Percentiles rank a stretch among this genome's conserved stretches.
Conservation (phyloP, 1,140 invertebrate genomes). For the Diuraphis noxia region DNA sequence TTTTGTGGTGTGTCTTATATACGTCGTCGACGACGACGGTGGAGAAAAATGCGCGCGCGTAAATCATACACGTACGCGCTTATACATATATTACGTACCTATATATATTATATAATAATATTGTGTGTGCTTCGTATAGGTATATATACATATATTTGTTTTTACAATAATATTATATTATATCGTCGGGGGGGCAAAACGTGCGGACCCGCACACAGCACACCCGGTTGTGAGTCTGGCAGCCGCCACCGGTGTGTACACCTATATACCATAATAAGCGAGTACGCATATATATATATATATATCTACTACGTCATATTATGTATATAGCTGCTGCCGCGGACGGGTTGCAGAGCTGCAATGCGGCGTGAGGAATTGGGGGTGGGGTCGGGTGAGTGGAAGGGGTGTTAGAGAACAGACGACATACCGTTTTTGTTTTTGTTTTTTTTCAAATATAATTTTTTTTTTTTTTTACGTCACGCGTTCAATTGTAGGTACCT, state of each 20-base stretch:
- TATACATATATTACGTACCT: too few species aligned
- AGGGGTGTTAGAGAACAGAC: neutral
- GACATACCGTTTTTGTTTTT: neutral
- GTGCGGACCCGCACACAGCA: conserved; percentile 45
- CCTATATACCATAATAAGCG: neutral
- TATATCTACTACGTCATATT: neutral
- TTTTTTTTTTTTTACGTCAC: conserved; percentile 9
- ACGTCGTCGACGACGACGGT: neutral
- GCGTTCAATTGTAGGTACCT: neutral
- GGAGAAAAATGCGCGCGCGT: conserved; percentile 20
- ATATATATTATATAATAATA: conserved; percentile 5
- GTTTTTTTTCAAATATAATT: neutral
- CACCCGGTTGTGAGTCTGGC: neutral
- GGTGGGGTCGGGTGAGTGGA: neutral
- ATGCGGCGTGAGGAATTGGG: too few species aligned
- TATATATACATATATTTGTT: neutral
- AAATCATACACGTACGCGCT: conserved; percentile 25
- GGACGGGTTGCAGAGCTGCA: neutral
- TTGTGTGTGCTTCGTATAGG: neutral
- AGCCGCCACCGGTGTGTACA: neutral
- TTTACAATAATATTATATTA: conserved; percentile 3
- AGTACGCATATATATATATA: neutral
- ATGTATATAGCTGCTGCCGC: neutral
- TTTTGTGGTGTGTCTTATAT: conserved; percentile 39
- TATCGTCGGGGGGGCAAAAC: conserved; percentile 33